Conservation (phyloP, 2,888 invertebrate species). For the Stenichneumon culpator region DNA sequence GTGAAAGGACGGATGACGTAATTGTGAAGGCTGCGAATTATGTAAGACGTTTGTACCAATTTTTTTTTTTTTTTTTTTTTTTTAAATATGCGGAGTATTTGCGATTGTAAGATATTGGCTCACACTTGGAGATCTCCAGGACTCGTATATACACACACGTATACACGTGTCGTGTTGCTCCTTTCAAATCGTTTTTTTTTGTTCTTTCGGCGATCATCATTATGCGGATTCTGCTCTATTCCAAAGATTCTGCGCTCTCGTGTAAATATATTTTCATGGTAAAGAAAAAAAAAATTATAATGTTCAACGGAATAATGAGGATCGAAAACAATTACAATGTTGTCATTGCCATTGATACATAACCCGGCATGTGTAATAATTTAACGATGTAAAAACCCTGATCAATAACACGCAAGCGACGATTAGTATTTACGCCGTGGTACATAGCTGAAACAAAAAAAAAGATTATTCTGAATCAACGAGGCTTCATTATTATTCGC, state of each 20-base stretch:
- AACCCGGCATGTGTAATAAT: conserved; percentile 50
- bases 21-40: background rate
- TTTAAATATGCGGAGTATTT: conserved; percentile 41
- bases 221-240: conserved; percentile 70
- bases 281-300: conserved; percentile 20
- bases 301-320: conserved; percentile 18
- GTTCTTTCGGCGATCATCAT: conserved; percentile 65
- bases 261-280: conserved; percentile 70
- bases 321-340: conserved; percentile 22
- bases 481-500: background rate
- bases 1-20: background rate
- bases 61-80: background rate
- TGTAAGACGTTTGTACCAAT: conserved; percentile 21
- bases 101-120: conserved; percentile 64
- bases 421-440: conserved; percentile 75
- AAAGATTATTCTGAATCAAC: conserved; percentile 69
- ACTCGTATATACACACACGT: conserved; percentile 27
- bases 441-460: conserved; percentile 65
- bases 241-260: conserved; percentile 72
- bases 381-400: conserved; percentile 43
- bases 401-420: conserved; percentile 63
- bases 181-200: conserved; percentile 46
- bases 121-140: conserved; percentile 43
- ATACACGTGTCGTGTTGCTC: conserved; percentile 56
- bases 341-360: conserved; percentile 46